These are phyloP conservation scores for Pseudonaja textilis DNA, from an alignment of 2,113 vertebrate genomes.

Conservation along the genomic window DNA sequence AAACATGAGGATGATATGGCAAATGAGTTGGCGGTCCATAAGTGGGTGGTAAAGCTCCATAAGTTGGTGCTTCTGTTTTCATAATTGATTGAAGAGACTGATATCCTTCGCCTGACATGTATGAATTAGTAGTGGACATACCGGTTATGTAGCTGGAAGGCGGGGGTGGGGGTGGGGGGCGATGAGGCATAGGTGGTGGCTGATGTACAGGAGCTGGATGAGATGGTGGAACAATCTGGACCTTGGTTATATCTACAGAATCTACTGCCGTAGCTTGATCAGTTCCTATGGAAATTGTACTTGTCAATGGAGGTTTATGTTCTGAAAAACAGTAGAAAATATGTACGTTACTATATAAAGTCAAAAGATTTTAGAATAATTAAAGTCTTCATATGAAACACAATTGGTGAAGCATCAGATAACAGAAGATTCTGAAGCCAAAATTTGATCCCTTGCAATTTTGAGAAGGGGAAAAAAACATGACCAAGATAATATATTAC, in stretches of 20 bases:
- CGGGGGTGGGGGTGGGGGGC: conserved; percentile 84
- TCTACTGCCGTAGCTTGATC: conserved; percentile 75
- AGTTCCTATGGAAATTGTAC: conserved; percentile 71
- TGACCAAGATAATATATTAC: background rate
- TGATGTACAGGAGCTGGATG: conserved; percentile 87
- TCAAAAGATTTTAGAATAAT: background rate
- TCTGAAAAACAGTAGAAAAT: conserved; percentile 68
- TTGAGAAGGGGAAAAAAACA: background rate
- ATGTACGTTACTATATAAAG: background rate
- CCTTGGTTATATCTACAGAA: conserved; percentile 77
- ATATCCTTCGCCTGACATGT: conserved; percentile 95
- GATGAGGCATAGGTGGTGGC: conserved; percentile 88
- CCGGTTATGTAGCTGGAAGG: conserved; percentile 90
- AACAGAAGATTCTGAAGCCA: conserved; percentile 2
- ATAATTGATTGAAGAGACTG: conserved; percentile 97
- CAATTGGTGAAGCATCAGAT: background rate
- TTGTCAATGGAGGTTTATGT: conserved; percentile 80
- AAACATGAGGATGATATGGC: conserved; percentile 86
- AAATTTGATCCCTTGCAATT: background rate
- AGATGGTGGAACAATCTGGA: conserved; percentile 84
- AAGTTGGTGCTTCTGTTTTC: conserved; percentile 92
- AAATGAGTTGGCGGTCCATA: conserved; percentile 83
- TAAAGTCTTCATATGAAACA: background rate
- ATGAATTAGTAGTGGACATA: conserved; percentile 93
- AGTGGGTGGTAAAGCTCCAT: conserved; percentile 81